Base-by-base conservation (phyloP, 1,140 invertebrate genomes). In the Aleiodes sp. region DNA sequence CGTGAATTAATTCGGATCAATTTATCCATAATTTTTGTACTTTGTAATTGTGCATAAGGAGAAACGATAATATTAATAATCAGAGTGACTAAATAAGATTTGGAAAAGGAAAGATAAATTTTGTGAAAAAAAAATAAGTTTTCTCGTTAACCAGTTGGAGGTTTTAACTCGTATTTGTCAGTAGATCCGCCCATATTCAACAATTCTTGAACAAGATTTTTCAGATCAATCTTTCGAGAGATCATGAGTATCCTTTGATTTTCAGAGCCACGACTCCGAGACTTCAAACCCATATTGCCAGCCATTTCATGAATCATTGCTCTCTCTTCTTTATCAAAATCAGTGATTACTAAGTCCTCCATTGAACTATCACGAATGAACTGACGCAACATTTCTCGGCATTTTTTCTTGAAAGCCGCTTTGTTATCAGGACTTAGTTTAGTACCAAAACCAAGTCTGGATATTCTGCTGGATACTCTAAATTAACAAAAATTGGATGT, bases 271-370 rank as follows among this genome's bases (percentile, higher is more conserved):
- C 82, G 76, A 62, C 84, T 85, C 1, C 79, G 73, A 4, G 82
- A 84, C 52, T 82, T 84, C 7, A 86, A 63, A n/a, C 82, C 82
- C 70, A 84, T 56, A 67, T 78, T 73, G 68, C 79, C 77, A 3
- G 84, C 82, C 4, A 83, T 39, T 72, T 88, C 77, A 78, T 94
- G 93, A 65, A 94, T 88, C 6, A 84, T 72, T 6, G 88, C 89
- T 39, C 93, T 85, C 78, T 94, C 93, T 26, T 93, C 92, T 61
- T 90, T 92, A 0, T 86, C 87, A 77, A 94, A 94, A 46, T 92
- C 90, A 0, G 90, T 88, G 80, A 94, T 94, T 33, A 91, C 86
- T 65, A 92, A 76, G 73, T 90, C 91, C 0, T 89, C 84, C 71
- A 88, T 86, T 57, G 84, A 81, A 29, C 87, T 87, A 6, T 68